Evolutionary conservation across 2,888 invertebrate genomes (phyloP), one percentile per base, ranked within the genome.

Genomic region (Steinernema scapterisci): DNA sequence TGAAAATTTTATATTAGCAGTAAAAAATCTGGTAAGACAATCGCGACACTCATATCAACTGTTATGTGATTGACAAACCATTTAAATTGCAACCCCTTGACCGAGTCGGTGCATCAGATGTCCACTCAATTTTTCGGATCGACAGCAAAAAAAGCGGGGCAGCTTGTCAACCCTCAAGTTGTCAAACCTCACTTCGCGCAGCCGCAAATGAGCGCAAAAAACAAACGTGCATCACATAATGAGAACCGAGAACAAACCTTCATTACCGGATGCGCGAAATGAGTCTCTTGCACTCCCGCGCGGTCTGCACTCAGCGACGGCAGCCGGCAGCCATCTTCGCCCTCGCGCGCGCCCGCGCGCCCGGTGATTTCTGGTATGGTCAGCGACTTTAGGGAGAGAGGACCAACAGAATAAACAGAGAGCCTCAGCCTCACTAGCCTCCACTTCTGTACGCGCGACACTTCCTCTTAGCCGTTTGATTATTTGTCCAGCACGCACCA

Each of bases 401-500:
- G 63, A 25, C 63, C 63, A 54, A 27, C 27, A 63, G 63, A 63
- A 63, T 63, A 63, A 63, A 63, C 63, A 63, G 63, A 31, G 63
- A 48, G 63, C 63, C 27, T 9, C 25, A 27, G 63, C n/a, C 63
- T 16, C 21, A 27, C 23, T 31, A 63, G 38, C 63, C 63, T 63
- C 63, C 63, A 63, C 63, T 63, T 63, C 31, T 63, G 63, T 31
- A 63, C 63, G 2, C 63, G 63, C 63, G 63, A 63, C 63, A 63
- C 63, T 63, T 63, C 63, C 63, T 63, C 63, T 63, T 63, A 63
- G 63, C 63, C 31, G 38, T 63, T 25, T 27, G 63, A 63, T 25
- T 63, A 27, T 63, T 63, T 63, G 63, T 63, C 63, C 63, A 63
- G 63, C 63, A 63, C 63, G 63, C 63, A 38, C 38, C 38, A 16